Base-by-base conservation (phyloP, 2,797 vertebrate species). In the Eupleurogrammus muticus region DNA sequence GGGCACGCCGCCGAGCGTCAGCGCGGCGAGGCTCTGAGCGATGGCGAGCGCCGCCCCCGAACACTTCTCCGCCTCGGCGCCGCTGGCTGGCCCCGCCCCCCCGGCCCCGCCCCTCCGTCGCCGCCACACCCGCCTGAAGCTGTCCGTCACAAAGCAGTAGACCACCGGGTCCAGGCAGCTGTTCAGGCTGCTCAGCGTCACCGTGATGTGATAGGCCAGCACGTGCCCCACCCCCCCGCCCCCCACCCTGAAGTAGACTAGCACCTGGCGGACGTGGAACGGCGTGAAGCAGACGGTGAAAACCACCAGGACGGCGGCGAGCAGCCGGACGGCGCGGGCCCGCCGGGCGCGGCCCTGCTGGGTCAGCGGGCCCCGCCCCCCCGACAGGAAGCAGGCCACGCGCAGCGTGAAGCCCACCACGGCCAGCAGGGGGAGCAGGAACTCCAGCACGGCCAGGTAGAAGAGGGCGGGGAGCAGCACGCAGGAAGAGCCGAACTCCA, bases 101-200 rank as follows among this genome's bases (percentile, higher is more conserved):
- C 54, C 73, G 0, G 70, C 67, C 17, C 69, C 64, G 2, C 72
- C 85, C 58, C 40, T 75, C 64, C n/a, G 92, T 87, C 74, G 70
- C 77, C 81, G 69, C 92, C 94, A 87, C 90, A 92, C 10, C 52
- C 54, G 90, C 85, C 95, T 96, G 81, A 98, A 98, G 89, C 95
- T 96, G 75, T 98, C 98, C 8, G 97, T 98, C 87, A 99, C 95
- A 3, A 99, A 98, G 85, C 97, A 99, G 88, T 99, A 99, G 67
- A 99, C 97, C 3, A 99, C 95, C 1, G 97, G 97, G 77, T 99
- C 97, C 94, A 99, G 90, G 88, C 97, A 98, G 87, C 97, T 98
- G 86, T 99, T 99, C 77, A 99, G 94, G 91, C 97, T 99, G 82
- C 97, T 99, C 75, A 99, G 91, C 20, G 96, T 97, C 67, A 99